Base-by-base conservation (phyloP, 2,797 vertebrate genomes). In the Acanthopagrus latus region DNA sequence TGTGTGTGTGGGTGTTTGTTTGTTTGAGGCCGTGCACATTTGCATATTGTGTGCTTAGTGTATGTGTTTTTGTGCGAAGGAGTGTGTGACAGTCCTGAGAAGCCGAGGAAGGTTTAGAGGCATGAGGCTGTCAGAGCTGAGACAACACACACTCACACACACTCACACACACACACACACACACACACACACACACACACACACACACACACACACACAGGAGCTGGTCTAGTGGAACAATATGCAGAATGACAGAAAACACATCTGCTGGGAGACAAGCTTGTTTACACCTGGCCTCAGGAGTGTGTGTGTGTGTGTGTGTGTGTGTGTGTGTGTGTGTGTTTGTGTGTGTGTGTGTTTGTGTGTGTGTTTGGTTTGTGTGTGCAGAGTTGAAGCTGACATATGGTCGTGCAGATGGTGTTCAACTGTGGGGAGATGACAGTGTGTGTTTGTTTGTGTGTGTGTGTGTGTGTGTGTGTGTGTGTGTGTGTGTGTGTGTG, bases 221-320 rank as follows among this genome's bases (percentile, higher is more conserved):
- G 12, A 76, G 63, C 38, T 63, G 46, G 57, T 68, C 23, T 54
- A 58, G 69, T 70, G 59, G 72, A 89, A 87, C 72, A 80, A 83
- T 85, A 89, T 85, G 73, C 82, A 89, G 80, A 83, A 82, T 87
- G 87, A 87, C 87, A 89, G 80, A 54, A 81, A 87, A 85, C 87
- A 86, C 87, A 85, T 89, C 87, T 83, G 78, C 75, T 81, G 87
- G 81, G 85, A 83, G 80, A 79, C 80, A 70, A 69, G 76, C 70
- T 85, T 87, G 85, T 89, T 87, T 87, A 83, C 87, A 83, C 85
- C 87, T 85, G 85, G 70, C 75, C 77, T 86, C 87, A 58, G 74
- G 74, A 72, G 82, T 47, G 76, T 7, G 63, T 46, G 43, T 54
- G 70, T 20, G 55, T 21, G 73, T 64, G 50, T 50, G 70, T 56